These are phyloP conservation scores for Pedetes capensis DNA, from an alignment of 2,113 vertebrate species.

Conservation along the genomic window DNA sequence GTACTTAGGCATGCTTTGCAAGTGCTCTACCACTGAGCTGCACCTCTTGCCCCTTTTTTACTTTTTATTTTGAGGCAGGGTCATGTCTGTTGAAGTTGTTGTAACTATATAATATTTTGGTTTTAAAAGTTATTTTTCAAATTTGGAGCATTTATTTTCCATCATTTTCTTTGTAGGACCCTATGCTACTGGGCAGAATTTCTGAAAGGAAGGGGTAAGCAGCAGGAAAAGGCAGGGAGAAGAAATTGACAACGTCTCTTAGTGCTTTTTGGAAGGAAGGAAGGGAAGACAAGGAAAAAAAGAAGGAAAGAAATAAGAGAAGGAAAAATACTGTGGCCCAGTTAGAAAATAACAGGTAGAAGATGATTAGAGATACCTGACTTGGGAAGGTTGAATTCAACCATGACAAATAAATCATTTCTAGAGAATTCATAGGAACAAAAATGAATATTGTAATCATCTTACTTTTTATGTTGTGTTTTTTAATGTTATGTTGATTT, in stretches of 20 bases:
- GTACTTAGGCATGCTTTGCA: no score
- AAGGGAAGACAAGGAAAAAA: neutral
- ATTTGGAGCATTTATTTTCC: neutral
- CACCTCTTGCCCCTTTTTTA: no score
- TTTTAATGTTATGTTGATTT: neutral
- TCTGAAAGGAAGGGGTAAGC: neutral
- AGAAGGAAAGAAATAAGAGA: neutral
- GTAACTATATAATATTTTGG: neutral
- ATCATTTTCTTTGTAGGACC: neutral
- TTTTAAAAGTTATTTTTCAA: constrained; percentile 19
- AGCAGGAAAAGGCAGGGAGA: neutral
- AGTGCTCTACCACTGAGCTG: no score
- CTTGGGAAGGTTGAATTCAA: neutral
- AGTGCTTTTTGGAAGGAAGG: no score
- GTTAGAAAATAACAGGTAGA: neutral
- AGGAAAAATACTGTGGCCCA: no score
- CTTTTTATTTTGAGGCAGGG: no score
- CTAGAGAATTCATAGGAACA: neutral
- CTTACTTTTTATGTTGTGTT: neutral
- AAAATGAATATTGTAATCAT: neutral
- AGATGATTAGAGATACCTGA: neutral
- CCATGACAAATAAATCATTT: neutral
- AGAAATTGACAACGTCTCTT: no score
- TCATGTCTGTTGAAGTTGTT: no score
- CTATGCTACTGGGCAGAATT: neutral